phyloP scores from a whole-genome alignment of 1,140 invertebrate species.

The Aphidius gifuensis region DNA sequence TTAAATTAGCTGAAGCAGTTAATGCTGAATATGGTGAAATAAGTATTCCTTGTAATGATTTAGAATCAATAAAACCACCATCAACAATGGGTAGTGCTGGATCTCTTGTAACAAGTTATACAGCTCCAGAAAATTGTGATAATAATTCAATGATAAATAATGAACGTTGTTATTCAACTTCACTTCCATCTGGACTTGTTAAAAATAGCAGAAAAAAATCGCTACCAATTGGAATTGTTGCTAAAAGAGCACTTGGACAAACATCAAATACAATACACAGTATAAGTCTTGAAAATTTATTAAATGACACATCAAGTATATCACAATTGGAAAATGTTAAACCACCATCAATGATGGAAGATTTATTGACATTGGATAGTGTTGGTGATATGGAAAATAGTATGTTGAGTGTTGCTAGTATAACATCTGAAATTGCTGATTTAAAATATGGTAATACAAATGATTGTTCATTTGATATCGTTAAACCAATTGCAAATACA shows the following conservation, averaged over 20 bases:
- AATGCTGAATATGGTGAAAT: constrained; percentile 50
- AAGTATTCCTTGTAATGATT: constrained; percentile 59
- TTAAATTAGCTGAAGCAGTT: constrained; percentile 66
- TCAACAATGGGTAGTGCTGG: constrained; percentile 69
- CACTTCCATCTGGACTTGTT: constrained; percentile 30
- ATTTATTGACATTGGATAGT: constrained; percentile 59
- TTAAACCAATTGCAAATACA: constrained; percentile 50
- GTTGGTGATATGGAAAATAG: constrained; percentile 69
- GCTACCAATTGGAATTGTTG: constrained; percentile 66
- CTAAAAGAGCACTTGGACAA: constrained; percentile 65
- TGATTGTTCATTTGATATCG: constrained; percentile 44
- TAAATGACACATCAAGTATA: constrained; percentile 55
- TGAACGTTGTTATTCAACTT: constrained; percentile 44
- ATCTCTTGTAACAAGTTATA: constrained; percentile 61
- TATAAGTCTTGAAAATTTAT: constrained; percentile 62
- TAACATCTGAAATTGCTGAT: constrained; percentile 74
- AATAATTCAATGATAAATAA: constrained; percentile 29
- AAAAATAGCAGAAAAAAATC: constrained; percentile 62
- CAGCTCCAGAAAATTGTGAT: constrained; percentile 37
- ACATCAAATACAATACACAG: constrained; percentile 51
- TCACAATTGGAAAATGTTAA: constrained; percentile 76
- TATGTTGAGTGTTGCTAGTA: constrained; percentile 80
- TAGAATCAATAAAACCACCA: constrained; percentile 76
- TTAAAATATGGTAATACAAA: constrained; percentile 41
- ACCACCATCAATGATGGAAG: constrained; percentile 78